These are phyloP conservation scores for Phacellophora camtschatica DNA, from an alignment of 30 jellyfish, hydroid and myxozoan species.

Conservation along the genomic window DNA sequence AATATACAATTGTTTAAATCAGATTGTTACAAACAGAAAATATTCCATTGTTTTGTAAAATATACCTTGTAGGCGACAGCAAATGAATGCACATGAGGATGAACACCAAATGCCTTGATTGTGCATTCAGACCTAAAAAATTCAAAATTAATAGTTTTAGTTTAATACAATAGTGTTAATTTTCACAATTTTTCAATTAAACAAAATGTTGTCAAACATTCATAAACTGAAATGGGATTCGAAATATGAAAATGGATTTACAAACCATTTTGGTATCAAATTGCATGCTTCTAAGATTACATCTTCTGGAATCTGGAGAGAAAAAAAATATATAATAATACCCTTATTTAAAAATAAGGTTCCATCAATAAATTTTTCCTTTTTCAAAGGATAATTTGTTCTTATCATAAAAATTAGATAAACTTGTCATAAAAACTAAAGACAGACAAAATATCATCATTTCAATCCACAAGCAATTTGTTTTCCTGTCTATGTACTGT, in stretches of 20 bases:
- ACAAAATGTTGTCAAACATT: not conserved
- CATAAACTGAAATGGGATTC: not conserved
- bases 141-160: too few relatives aligned
- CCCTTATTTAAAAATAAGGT: too few relatives aligned
- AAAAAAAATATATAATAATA: not conserved
- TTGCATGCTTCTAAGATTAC: not conserved
- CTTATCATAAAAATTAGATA: not conserved
- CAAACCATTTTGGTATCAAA: constrained; percentile 37
- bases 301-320: constrained; percentile 15
- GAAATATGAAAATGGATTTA: too few relatives aligned
- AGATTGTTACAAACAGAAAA: too few relatives aligned
- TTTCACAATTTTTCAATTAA: not conserved
- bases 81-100: constrained; percentile 50
- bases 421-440: too few relatives aligned
- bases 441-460: too few relatives aligned
- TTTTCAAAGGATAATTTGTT: too few relatives aligned
- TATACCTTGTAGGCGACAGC: constrained; percentile 53
- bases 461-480: too few relatives aligned
- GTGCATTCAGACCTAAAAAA: constrained; percentile 23
- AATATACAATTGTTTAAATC: too few relatives aligned
- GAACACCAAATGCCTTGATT: constrained; percentile 53
- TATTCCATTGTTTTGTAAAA: too few relatives aligned
- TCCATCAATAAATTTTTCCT: too few relatives aligned
- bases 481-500: not conserved
- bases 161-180: too few relatives aligned